These are phyloP conservation scores for Takifugu bimaculatus DNA, from an alignment of 2,113 vertebrate genomes.

Conservation along the genomic window DNA sequence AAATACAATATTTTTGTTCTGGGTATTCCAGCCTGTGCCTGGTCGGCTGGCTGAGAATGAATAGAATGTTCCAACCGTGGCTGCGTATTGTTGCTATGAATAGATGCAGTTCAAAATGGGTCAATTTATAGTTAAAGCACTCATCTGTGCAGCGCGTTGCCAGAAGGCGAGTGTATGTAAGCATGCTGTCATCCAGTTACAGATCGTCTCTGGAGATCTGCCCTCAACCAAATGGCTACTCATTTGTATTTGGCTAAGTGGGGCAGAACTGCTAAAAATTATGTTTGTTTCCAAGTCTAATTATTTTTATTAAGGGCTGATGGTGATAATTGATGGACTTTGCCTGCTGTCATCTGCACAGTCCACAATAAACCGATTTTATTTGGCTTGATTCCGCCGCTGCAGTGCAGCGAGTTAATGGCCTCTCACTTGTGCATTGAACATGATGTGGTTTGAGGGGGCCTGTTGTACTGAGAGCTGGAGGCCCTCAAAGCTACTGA, in stretches of 20 bases:
- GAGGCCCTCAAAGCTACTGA: conserved; percentile 47
- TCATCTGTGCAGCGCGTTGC: conserved; percentile 67
- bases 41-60: conserved; percentile 40
- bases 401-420: conserved; percentile 23
- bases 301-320: neutral
- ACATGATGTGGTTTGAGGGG: conserved; percentile 36
- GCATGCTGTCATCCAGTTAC: conserved; percentile 68
- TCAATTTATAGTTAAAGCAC: conserved; percentile 71
- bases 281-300: neutral
- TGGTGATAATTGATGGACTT: neutral
- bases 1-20: conserved; percentile 1
- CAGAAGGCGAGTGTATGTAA: conserved; percentile 71
- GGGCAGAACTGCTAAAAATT: conserved; percentile 21
- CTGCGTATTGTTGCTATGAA: conserved; percentile 64
- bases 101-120: conserved; percentile 71
- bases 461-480: conserved; percentile 38
- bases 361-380: too few species aligned
- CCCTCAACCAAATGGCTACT: conserved; percentile 51
- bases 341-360: too few species aligned
- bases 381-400: too few species aligned
- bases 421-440: conserved; percentile 30
- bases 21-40: conserved; percentile 16
- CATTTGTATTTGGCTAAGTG: conserved; percentile 40
- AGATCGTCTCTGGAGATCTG: conserved; percentile 66
- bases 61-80: conserved; percentile 47